A percentile compares a stretch with the other conserved stretches of the same genome.
phyloP scores from a whole-genome alignment of 64 coral and sea anemone species.

The Porites lutea region DNA sequence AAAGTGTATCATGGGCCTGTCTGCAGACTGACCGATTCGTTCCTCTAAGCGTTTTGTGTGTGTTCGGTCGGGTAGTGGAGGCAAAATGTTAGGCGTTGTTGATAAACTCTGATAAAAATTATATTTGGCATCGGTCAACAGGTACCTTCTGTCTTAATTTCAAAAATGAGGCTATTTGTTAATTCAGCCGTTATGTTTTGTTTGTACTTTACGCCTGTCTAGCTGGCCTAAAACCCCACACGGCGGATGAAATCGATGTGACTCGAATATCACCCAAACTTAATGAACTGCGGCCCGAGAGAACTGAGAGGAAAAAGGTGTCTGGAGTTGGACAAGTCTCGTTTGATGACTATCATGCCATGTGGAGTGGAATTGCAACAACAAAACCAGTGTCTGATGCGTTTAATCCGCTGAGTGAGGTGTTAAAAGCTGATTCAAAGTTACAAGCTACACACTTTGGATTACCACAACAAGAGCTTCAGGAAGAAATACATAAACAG shows the following conservation, averaged over 20 bases:
- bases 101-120: too few species aligned
- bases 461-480: constrained; percentile 74
- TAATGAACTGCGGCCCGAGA: not conserved
- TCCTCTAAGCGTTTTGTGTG: too few species aligned
- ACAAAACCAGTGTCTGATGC: constrained; percentile 67
- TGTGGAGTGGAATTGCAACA: constrained; percentile 98
- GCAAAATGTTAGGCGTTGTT: too few species aligned
- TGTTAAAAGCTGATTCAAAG: constrained; percentile 75
- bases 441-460: constrained; percentile 92
- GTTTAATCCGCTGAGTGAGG: constrained; percentile 71
- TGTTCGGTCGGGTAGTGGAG: too few species aligned
- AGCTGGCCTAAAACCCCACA: constrained; percentile 82
- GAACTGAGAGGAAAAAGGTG: constrained; percentile 37
- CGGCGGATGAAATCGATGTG: constrained; percentile 44
- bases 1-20: too few species aligned
- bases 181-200: not conserved
- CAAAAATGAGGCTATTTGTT: too few species aligned
- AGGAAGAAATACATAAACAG: constrained; percentile 90
- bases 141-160: too few species aligned
- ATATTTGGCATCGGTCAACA: too few species aligned
- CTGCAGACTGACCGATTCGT: too few species aligned
- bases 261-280: constrained; percentile 35
- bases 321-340: constrained; percentile 72
- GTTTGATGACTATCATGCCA: constrained; percentile 89
- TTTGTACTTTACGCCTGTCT: not conserved